A percentile compares a stretch with the other conserved stretches of the same genome.
Evolutionary conservation across 2,797 vertebrate genomes (phyloP).

Genomic region (Poeciliopsis presidionis): DNA sequence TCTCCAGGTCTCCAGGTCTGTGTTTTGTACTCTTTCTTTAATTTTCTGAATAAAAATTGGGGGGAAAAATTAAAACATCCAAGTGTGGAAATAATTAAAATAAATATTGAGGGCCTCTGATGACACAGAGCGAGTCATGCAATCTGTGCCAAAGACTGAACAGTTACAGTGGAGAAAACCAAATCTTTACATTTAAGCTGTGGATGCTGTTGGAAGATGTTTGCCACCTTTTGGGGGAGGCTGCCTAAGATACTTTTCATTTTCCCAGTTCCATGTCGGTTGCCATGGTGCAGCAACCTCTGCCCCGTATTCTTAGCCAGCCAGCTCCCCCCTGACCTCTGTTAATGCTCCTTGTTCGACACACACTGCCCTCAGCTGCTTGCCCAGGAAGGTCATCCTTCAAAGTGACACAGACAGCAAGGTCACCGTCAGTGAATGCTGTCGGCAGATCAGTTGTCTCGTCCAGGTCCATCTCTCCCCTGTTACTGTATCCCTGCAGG

Average conservation of each 20-base stretch:
- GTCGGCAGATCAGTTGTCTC: constrained; percentile 45
- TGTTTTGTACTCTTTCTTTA: background rate
- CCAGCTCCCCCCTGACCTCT: constrained; percentile 55
- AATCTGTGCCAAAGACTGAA: background rate
- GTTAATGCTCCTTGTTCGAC: constrained; percentile 59
- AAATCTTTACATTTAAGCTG: constrained; percentile 23
- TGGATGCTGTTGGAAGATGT: constrained; percentile 4
- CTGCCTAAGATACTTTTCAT: constrained; percentile 13
- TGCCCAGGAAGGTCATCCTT: constrained; percentile 54
- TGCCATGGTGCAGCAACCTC: constrained; percentile 36
- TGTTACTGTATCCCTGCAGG: constrained; percentile 43
- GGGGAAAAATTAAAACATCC: background rate
- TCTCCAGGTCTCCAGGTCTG: too few species aligned
- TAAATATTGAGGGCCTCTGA: background rate
- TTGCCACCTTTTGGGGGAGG: background rate
- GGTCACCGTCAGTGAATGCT: constrained; percentile 64
- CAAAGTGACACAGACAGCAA: constrained; percentile 61
- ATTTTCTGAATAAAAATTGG: background rate
- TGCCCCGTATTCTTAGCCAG: constrained; percentile 40
- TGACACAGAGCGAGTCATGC: background rate
- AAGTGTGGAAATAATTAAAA: background rate
- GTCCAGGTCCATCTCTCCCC: constrained; percentile 44
- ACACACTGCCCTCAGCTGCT: constrained; percentile 54
- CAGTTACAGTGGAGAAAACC: background rate
- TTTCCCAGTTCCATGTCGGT: constrained; percentile 21